phyloP scores from a whole-genome alignment of 92 coral and sea anemone species.

The Palythoa caribaeorum region DNA sequence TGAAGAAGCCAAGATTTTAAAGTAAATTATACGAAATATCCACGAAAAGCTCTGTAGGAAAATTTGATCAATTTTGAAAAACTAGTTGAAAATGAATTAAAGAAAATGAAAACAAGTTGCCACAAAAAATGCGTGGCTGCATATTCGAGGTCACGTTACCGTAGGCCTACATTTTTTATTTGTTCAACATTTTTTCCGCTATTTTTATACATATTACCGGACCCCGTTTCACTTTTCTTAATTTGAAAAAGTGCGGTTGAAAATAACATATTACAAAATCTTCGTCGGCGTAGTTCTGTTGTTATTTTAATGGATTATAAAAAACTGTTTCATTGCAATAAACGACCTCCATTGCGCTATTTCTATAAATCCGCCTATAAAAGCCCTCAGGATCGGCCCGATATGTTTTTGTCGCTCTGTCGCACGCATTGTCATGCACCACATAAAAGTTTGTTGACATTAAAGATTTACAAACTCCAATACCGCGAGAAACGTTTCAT shows the following conservation, averaged over 20 bases:
- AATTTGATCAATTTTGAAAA: not conserved
- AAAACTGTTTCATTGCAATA: not conserved
- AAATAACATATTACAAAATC: not conserved
- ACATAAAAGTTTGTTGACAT: slow-evolving; percentile 14
- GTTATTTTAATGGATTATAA: not conserved
- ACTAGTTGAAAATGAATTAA: not conserved
- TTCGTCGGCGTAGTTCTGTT: not conserved
- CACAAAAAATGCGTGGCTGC: not conserved
- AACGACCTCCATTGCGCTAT: not conserved
- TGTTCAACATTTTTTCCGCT: not conserved
- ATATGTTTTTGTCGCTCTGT: slow-evolving; percentile 21
- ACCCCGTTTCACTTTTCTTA: not conserved
- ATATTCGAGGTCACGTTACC: not conserved
- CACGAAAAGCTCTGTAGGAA: not conserved
- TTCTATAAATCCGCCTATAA: not conserved
- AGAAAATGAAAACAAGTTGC: not conserved
- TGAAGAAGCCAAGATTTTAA: not conserved
- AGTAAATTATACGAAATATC: not conserved
- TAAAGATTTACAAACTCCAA: not conserved
- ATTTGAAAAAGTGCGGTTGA: not conserved
- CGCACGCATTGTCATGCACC: slow-evolving; percentile 28
- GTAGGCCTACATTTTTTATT: not conserved
- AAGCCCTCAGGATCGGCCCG: not conserved
- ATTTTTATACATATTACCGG: not conserved
- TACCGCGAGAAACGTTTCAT: not conserved